Evolutionary conservation across 2,888 invertebrate genomes (phyloP), one percentile per base, ranked within the genome.

Genomic region (Harmothoe impar): DNA sequence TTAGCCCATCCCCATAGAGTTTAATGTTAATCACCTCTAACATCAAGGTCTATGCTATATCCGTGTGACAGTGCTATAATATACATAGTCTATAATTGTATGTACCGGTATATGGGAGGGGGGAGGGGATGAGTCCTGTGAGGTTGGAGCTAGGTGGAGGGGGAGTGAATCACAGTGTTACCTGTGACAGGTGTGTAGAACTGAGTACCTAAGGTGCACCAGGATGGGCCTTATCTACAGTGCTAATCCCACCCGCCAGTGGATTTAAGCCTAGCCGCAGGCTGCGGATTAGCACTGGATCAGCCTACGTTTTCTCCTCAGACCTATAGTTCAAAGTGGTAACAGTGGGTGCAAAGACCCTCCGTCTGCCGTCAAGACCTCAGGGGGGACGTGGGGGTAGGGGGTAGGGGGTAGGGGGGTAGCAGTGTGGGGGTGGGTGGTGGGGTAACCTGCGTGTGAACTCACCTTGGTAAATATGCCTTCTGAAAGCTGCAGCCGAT

Each of bases 181-280:
- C 62, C n/a, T 62, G 62, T 62, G 62, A 62, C 62, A 62, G 62
- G 62, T 62, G 43, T 43, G 62, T 62, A 62, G 12, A n/a, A 62
- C 62, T n/a, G 23, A n/a, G 62, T 62, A 62, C 20, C 62, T 62
- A 15, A 62, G 62, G 12, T 62, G 62, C 62, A 62, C 62, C 62
- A 62, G 62, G 62, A 62, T 62, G 62, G 62, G 62, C n/a, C 62
- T 62, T 62, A 62, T 62, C 62, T n/a, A 62, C 62, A 62, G 3
- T 62, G 62, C 62, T 62, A 62, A 62, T 62, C 62, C 62, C 62
- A 20, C 62, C 62, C n/a, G 20, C 3, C 62, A n/a, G 62, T 3
- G 62, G 62, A 15, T 3, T 20, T 20, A n/a, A 15, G 23, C 20
- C 62, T 62, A n/a, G 23, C 62, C 62, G 7, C 62, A n/a, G n/a